phyloP scores from a whole-genome alignment of 2,113 vertebrate species.

The Tetraodon nigroviridis region DNA sequence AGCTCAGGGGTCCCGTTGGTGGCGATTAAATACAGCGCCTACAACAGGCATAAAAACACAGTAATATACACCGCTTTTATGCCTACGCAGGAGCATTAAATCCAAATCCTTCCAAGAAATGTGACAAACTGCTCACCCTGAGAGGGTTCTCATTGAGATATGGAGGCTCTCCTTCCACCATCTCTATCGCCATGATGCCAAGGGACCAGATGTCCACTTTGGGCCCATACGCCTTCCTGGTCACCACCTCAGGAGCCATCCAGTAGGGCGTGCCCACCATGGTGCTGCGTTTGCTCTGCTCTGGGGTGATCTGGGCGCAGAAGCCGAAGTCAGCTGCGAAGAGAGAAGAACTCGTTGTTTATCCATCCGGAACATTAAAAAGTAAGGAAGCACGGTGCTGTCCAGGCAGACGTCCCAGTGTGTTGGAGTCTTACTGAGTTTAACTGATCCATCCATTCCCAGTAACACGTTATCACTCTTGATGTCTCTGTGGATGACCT shows the following conservation, averaged over 20 bases:
- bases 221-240: constrained; percentile 95
- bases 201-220: constrained; percentile 98
- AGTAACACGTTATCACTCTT: constrained; percentile 97
- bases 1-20: constrained; percentile 78
- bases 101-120: not conserved
- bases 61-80: not conserved
- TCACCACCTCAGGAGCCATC: constrained; percentile 98
- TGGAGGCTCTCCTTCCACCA: constrained; percentile 96
- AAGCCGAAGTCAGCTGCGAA: constrained; percentile 92
- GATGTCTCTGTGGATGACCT: constrained; percentile 98
- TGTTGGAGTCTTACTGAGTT: constrained; percentile 75
- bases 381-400: not conserved
- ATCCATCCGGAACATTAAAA: not conserved
- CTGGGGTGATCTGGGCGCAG: constrained; percentile 97
- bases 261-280: constrained; percentile 98
- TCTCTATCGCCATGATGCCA: constrained; percentile 98
- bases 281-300: constrained; percentile 96
- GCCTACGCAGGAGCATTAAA: not conserved
- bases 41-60: not conserved
- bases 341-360: not conserved
- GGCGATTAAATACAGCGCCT: constrained; percentile 77
- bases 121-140: constrained; percentile 83
- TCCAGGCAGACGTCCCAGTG: not conserved
- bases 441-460: constrained; percentile 97
- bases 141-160: constrained; percentile 98